phyloP scores from a whole-genome alignment of 1,140 invertebrate genomes.

The Drosophila nebulosa region DNA sequence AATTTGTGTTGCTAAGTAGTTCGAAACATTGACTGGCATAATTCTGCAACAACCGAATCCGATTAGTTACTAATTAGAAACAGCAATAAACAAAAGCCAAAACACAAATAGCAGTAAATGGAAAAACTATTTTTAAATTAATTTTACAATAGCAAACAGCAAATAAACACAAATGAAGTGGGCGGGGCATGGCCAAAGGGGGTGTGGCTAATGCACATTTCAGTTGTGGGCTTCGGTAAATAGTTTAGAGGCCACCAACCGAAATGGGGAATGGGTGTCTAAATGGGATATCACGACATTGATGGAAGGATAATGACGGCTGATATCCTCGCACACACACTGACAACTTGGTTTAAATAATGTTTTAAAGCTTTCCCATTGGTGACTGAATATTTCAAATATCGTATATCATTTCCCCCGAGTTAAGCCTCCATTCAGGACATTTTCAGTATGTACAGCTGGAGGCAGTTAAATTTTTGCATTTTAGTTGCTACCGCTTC shows the following conservation, averaged over 20 bases:
- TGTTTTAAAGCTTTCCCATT: not conserved
- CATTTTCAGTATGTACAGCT: not conserved
- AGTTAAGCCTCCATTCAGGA: not conserved
- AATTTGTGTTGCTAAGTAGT: not conserved
- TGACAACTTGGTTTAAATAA: not conserved
- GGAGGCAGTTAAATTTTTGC: not conserved
- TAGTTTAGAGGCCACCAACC: slow-evolving; percentile 24
- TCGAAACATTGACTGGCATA: not conserved
- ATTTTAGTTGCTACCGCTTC: not conserved
- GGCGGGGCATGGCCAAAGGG: not conserved
- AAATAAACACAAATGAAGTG: not conserved
- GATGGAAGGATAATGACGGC: not conserved
- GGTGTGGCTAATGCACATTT: not conserved
- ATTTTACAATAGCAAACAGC: slow-evolving; percentile 14
- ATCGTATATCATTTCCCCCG: not conserved
- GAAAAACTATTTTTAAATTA: slow-evolving; percentile 25
- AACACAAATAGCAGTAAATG: not conserved
- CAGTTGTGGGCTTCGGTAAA: slow-evolving; percentile 43
- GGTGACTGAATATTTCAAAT: not conserved
- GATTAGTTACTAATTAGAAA: slow-evolving; percentile 29
- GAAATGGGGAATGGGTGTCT: slow-evolving; percentile 4
- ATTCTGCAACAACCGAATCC: not conserved
- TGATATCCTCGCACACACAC: not conserved
- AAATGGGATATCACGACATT: not conserved
- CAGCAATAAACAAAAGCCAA: slow-evolving; percentile 25